Base-by-base conservation (phyloP, 1,140 invertebrate species). In the Hypothenemus hampei region DNA sequence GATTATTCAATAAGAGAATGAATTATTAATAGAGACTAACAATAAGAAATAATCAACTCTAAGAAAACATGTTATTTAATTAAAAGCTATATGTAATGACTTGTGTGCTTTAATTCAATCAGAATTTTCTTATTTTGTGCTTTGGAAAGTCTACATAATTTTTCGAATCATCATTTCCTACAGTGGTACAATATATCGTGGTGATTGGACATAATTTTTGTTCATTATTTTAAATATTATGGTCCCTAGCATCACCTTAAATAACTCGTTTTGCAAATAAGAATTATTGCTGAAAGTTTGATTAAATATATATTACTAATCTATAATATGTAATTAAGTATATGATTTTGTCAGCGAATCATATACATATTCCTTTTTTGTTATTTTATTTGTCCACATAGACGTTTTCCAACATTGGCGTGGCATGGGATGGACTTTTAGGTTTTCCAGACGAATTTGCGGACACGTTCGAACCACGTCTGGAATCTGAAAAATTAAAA, bases 391-490 rank as follows among this genome's bases (percentile, higher is more conserved):
- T 73, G 66, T 81, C 78, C 47, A 81, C 75, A 63, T 77, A 78
- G 59, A 81, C 75, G 65, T 74, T 78, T 59, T 80, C 78, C 45
- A 74, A 60, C 48, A 80, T 74, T 5, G 75, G 73, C 41, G 77
- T 75, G 18, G 71, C 48, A 47, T 63, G 37, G 31, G 67, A 69
- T n/a, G 76, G 75, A 61, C 76, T 78, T 62, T 75, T 78, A 39
- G 76, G 76, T 56, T 73, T 73, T 47, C 66, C 71, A n/a, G n/a
- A n/a, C 7, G 81, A 82, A 16, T 77, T 79, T 6, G 77, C 80
- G 2, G 82, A 84, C 46, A 80, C 77, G 57, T 80, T 84, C 46
- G 82, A 84, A 43, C 82, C 82, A 43, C 82, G 76, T 44, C 81
- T 74, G 52, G 81, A 83, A 53, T 81, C 83, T 84, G 76, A 8